Conservation (phyloP, 2,797 vertebrate species). For the Leptatherina wallacei region DNA sequence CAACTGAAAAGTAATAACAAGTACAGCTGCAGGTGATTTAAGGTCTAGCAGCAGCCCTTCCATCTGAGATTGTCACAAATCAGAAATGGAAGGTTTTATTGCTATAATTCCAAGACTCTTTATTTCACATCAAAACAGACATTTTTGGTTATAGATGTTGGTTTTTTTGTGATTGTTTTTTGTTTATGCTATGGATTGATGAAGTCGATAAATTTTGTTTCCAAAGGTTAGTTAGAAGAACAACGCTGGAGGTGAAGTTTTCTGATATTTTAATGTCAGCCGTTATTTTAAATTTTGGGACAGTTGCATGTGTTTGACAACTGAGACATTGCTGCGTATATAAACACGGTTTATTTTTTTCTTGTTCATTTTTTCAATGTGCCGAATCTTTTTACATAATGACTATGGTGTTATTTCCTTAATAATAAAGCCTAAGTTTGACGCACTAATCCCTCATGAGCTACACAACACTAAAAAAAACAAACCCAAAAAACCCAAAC, state of each 20-base stretch:
- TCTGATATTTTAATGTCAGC: background rate
- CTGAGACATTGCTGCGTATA: no score
- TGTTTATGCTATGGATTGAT: background rate
- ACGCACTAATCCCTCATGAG: background rate
- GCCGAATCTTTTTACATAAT: background rate
- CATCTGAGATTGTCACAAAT: background rate
- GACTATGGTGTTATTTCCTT: background rate
- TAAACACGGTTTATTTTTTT: no score
- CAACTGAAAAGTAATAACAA: constrained; percentile 25
- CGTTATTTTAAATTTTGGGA: background rate
- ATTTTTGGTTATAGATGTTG: background rate
- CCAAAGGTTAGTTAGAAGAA: background rate
- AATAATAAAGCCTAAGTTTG: background rate
- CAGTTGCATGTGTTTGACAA: background rate
- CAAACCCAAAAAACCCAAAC: no score
- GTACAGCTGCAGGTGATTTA: background rate
- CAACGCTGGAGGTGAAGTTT: background rate
- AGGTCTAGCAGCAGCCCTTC: background rate
- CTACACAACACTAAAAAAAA: background rate
- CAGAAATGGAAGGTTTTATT: background rate
- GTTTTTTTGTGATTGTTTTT: background rate
- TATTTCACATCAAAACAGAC: background rate
- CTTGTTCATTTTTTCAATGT: background rate
- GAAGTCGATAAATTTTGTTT: background rate
- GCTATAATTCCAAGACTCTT: background rate